Evolutionary conservation across 2,797 vertebrate species (phyloP).

Genomic region (Gobionotothen gibberifrons): DNA sequence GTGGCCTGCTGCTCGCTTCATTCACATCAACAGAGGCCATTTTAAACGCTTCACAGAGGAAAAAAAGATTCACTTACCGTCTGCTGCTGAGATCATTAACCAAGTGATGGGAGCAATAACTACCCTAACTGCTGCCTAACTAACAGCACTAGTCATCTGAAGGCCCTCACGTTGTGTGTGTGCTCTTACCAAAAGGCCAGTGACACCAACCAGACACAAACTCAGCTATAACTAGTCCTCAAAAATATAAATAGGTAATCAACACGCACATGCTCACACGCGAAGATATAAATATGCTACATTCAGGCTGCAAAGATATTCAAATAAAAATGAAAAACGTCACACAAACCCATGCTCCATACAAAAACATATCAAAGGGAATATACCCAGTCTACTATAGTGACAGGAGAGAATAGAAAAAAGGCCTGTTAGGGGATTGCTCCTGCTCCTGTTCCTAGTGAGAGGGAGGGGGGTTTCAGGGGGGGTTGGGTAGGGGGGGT

Average conservation of each 20-base stretch:
- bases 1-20: slow-evolving; percentile 67
- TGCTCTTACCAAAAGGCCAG: slow-evolving; percentile 24
- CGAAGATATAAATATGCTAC: not conserved
- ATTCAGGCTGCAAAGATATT: slow-evolving; percentile 24
- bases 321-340: slow-evolving; percentile 41
- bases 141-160: slow-evolving; percentile 1
- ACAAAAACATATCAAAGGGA: slow-evolving; percentile 68
- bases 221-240: slow-evolving; percentile 7
- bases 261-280: not conserved
- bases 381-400: slow-evolving; percentile 70
- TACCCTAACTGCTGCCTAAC: slow-evolving; percentile 42
- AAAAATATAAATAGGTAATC: not conserved
- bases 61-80: slow-evolving; percentile 76
- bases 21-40: slow-evolving; percentile 68
- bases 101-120: slow-evolving; percentile 49
- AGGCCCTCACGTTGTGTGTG: slow-evolving; percentile 14
- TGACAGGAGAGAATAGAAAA: slow-evolving; percentile 59
- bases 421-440: slow-evolving; percentile 73
- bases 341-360: slow-evolving; percentile 53
- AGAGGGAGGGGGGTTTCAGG: slow-evolving; percentile 30
- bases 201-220: slow-evolving; percentile 13
- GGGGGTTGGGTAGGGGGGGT: slow-evolving; percentile 46
- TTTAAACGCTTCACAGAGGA: slow-evolving; percentile 66
- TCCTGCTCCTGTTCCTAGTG: slow-evolving; percentile 71
- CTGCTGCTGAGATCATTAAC: slow-evolving; percentile 62